Evolutionary conservation across 2,888 invertebrate species (phyloP).

Genomic region (Molorchus minor): DNA sequence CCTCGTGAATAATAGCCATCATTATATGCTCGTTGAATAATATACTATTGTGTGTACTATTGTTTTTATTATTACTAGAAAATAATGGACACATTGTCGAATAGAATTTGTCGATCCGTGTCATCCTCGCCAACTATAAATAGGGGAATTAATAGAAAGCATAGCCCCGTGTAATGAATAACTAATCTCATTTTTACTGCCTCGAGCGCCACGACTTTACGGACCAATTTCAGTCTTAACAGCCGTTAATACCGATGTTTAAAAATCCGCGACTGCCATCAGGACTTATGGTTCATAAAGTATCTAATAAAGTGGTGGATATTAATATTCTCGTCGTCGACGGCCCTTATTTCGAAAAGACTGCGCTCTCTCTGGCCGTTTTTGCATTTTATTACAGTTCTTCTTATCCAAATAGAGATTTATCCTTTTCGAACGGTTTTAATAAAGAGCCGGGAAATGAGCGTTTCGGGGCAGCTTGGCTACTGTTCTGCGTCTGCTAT

Average conservation of each 20-base stretch:
- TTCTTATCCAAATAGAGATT: slow-evolving; percentile 26
- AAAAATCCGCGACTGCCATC: slow-evolving; percentile 40
- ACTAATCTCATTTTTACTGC: slow-evolving; percentile 45
- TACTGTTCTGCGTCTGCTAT: not conserved
- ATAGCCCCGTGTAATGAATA: slow-evolving; percentile 45
- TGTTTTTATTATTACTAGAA: too few relatives aligned
- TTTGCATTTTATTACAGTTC: slow-evolving; percentile 27
- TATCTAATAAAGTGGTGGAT: slow-evolving; percentile 46
- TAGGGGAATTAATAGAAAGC: slow-evolving; percentile 40
- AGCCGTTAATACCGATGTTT: slow-evolving; percentile 43
- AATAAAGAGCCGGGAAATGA: slow-evolving; percentile 22
- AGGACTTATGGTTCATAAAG: slow-evolving; percentile 47
- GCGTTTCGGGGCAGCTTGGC: slow-evolving; percentile 1
- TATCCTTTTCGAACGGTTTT: slow-evolving; percentile 16
- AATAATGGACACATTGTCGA: too few relatives aligned
- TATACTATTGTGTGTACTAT: too few relatives aligned
- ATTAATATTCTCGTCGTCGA: slow-evolving; percentile 37
- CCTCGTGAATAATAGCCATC: too few relatives aligned
- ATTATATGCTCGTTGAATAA: too few relatives aligned
- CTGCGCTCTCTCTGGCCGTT: slow-evolving; percentile 15
- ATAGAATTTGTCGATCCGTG: too few relatives aligned
- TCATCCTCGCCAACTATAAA: slow-evolving; percentile 28
- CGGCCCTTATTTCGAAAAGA: slow-evolving; percentile 19
- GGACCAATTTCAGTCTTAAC: slow-evolving; percentile 39
- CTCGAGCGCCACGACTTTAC: slow-evolving; percentile 37